Base-by-base conservation (phyloP, 2,113 vertebrate species). In the Upupa epops region DNA sequence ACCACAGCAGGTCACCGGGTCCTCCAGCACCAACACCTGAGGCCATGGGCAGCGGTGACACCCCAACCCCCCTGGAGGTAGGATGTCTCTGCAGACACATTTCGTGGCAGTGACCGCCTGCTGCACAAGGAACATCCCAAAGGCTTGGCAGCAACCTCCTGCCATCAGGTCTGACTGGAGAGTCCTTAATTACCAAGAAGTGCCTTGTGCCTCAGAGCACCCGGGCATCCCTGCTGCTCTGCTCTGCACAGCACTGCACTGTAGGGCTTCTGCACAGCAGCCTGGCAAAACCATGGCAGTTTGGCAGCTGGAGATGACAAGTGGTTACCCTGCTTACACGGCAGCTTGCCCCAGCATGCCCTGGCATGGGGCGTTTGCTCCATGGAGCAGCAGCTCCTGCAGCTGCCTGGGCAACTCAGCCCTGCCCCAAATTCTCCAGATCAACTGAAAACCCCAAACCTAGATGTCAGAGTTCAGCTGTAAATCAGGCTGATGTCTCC, bases 311-410 rank as follows among this genome's bases (percentile, higher is more conserved):
- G 20, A 29, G 40, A 40, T 37, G 15, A 70, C 3, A 10, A 24
- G 10, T 40, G 6, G 0, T 16, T 3, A 2, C 37, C 55, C n/a
- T 6, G 8, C 63, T 36, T 2, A 1, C 1, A 3, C 13, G 14
- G 71, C 34, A 32, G 69, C 40, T 4, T 5, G 2, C 32, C 32
- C 24, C 1, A 8, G 63, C 54, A 52, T 0, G 28, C 69, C 11
- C 18, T 2, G 16, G 51, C 1, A 0, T 3, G 3, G 72, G 64
- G 37, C 5, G 8, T n/a, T 18, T 46, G n/a, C 36, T 28, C 20
- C 3, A 42, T 6, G 3, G 22, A 65, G 40, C 63, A 32, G 48
- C 59, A 71, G 49, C 37, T 28, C 2, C 1, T 48, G 70, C 20
- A 45, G 46, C 31, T 24, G 34, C 6, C 1, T 14, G 54, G 36